These are phyloP conservation scores for Casuarius casuarius DNA, from an alignment of 2,113 vertebrate genomes.

Conservation along the genomic window DNA sequence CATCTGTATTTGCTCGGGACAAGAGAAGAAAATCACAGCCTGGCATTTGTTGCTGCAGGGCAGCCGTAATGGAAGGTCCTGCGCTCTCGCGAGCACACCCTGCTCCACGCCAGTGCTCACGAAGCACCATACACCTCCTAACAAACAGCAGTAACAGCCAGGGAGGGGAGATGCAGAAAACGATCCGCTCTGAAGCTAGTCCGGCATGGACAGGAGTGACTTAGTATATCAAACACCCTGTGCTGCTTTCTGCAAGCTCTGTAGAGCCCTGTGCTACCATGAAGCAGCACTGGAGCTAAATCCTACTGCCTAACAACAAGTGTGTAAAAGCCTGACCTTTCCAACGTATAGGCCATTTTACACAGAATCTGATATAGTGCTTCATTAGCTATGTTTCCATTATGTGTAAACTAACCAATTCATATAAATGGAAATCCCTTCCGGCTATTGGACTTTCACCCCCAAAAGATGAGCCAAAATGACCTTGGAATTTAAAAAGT, in stretches of 20 bases:
- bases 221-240: not conserved
- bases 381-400: not conserved
- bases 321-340: not conserved
- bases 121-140: not conserved
- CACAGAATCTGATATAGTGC: not conserved
- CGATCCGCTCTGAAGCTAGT: not conserved
- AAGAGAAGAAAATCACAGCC: not conserved
- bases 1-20: not conserved
- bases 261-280: not conserved
- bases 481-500: not conserved
- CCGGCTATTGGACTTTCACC: not conserved
- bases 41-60: not conserved
- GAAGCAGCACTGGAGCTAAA: not conserved
- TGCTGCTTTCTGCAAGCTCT: not conserved
- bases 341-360: rapidly evolving
- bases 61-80: not conserved
- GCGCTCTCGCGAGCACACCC: rapidly evolving
- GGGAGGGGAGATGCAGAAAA: not conserved
- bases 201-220: not conserved
- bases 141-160: rapidly evolving
- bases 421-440: not conserved
- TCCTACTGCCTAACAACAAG: not conserved
- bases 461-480: not conserved
- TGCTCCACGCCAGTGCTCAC: not conserved
- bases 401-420: not conserved